phyloP scores from a whole-genome alignment of 2,113 vertebrate species.

The Clarias batrachus region DNA sequence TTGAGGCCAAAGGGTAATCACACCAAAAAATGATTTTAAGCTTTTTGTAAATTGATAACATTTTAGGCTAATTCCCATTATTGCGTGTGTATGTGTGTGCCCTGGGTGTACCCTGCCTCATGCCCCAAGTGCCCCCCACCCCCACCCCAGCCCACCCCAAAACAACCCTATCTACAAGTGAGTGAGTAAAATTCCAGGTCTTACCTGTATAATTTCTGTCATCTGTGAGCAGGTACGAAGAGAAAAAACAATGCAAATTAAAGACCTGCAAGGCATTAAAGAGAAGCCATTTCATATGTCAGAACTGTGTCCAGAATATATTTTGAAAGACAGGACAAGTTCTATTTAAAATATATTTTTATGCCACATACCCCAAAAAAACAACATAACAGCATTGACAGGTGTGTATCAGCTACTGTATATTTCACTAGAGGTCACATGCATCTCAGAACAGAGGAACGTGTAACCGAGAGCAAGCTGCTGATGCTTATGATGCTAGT shows the following conservation, averaged over 20 bases:
- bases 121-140: too few relatives aligned
- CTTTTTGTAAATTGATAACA: too few relatives aligned
- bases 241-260: constrained; percentile 22
- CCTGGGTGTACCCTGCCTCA: too few relatives aligned
- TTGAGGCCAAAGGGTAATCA: too few relatives aligned
- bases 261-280: constrained; percentile 1
- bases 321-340: not conserved
- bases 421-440: not conserved
- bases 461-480: not conserved
- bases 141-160: too few relatives aligned
- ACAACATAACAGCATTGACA: not conserved
- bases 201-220: constrained; percentile 77
- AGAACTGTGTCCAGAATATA: not conserved
- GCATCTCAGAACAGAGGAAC: not conserved
- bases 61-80: too few relatives aligned
- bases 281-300: not conserved
- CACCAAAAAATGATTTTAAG: too few relatives aligned
- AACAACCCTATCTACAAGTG: too few relatives aligned
- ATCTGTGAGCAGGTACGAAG: constrained; percentile 55
- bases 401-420: not conserved
- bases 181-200: constrained; percentile 26
- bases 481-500: not conserved
- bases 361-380: not conserved
- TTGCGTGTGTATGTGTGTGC: too few relatives aligned
- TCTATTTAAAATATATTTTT: not conserved